These are phyloP conservation scores for Drosophila greeni DNA, from an alignment of 2,888 invertebrate species.

Conservation along the genomic window DNA sequence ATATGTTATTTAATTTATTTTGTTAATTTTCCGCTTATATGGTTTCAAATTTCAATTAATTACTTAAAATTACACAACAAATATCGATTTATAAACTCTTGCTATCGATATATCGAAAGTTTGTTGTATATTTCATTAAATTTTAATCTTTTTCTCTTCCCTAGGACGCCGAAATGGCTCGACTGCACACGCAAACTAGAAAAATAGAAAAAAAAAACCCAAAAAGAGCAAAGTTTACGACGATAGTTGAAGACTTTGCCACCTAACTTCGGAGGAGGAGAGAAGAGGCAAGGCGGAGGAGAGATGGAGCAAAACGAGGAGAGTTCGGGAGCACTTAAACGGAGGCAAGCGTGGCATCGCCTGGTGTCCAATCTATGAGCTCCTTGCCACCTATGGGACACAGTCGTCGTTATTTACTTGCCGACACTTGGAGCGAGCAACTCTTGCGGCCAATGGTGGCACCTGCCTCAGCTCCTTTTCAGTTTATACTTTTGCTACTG, in stretches of 20 bases:
- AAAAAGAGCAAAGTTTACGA: conserved; percentile 45
- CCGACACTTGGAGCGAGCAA: conserved; percentile 37
- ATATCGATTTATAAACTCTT: no score
- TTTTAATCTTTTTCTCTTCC: background rate
- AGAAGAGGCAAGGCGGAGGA: no score
- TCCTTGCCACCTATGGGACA: conserved; percentile 2
- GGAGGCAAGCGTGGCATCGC: background rate
- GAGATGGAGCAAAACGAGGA: background rate
- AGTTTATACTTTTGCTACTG: background rate
- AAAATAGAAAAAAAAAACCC: background rate
- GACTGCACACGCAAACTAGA: background rate
- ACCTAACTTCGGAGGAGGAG: background rate
- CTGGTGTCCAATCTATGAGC: conserved; percentile 4
- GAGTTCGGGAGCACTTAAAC: background rate
- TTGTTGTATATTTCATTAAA: background rate
- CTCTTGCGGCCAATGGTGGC: conserved; percentile 2
- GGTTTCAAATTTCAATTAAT: background rate
- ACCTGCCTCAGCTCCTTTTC: background rate
- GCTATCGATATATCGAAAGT: background rate
- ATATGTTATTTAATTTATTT: no score
- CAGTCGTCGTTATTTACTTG: conserved; percentile 23
- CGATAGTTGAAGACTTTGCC: conserved; percentile 20
- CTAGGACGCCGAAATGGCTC: background rate
- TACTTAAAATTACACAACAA: background rate
- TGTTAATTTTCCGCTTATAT: no score